Evolutionary conservation across 2,797 vertebrate genomes (phyloP).

Genomic region (Gallinago nigripennis): DNA sequence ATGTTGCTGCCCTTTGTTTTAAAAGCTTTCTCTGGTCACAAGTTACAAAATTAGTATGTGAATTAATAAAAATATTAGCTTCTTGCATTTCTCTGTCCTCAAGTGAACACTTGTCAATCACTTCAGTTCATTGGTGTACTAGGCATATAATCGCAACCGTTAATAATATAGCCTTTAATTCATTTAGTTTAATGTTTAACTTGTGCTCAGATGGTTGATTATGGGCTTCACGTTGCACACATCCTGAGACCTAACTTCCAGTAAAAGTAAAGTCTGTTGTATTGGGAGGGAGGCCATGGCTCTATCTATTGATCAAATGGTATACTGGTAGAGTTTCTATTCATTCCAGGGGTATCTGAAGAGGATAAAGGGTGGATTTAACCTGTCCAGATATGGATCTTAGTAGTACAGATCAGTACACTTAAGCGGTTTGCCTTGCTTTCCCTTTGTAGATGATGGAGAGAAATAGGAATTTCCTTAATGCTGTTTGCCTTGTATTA

Average conservation of each 20-base stretch:
- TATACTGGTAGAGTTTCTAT: background rate
- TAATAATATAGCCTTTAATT: constrained; percentile 32
- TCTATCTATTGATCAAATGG: background rate
- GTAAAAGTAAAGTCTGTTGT: background rate
- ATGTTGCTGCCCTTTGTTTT: constrained; percentile 34
- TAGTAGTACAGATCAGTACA: background rate
- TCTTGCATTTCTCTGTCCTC: constrained; percentile 46
- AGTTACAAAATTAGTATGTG: constrained; percentile 41
- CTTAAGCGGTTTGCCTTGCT: background rate
- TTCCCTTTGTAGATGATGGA: background rate
- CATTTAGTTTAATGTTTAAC: constrained; percentile 11
- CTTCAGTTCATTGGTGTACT: constrained; percentile 6
- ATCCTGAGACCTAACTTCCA: background rate
- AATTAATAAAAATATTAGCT: constrained; percentile 20
- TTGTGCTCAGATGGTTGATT: background rate
- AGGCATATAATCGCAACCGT: constrained; percentile 11
- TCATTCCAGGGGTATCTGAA: background rate
- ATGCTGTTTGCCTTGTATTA: background rate
- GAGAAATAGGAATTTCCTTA: background rate
- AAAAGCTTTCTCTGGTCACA: constrained; percentile 36
- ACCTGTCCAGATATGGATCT: background rate
- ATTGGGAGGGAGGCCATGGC: background rate
- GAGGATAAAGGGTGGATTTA: background rate
- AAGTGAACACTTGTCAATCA: background rate
- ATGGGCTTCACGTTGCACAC: background rate